Percentiles rank a stretch among this genome's conserved stretches.
These are phyloP conservation scores for Micropoecilia bifurca DNA, from an alignment of 2,797 vertebrate species.

Conservation along the genomic window DNA sequence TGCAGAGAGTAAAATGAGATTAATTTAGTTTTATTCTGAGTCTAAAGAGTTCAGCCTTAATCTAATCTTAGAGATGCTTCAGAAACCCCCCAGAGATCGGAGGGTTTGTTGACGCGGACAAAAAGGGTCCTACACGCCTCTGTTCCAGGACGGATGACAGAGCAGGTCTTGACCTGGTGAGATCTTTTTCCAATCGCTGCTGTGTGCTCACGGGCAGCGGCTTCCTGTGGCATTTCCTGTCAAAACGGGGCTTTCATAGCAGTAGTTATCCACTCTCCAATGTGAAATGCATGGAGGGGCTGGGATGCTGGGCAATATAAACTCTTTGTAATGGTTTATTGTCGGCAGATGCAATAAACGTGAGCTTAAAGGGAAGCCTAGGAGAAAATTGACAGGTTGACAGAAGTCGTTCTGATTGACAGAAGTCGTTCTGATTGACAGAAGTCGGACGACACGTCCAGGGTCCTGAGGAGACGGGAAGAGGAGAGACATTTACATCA, in stretches of 20 bases:
- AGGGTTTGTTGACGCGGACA: slow-evolving; percentile 3
- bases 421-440: neutral
- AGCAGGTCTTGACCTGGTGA: slow-evolving; percentile 16
- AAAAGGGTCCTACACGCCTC: slow-evolving; percentile 48
- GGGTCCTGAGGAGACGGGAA: neutral
- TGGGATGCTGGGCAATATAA: slow-evolving; percentile 1
- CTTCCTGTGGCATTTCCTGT: slow-evolving; percentile 78
- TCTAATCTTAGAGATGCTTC: neutral
- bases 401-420: neutral
- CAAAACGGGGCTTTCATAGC: slow-evolving; percentile 23
- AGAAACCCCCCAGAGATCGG: slow-evolving; percentile 9
- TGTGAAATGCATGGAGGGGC: slow-evolving; percentile 19
- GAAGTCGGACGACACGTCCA: neutral
- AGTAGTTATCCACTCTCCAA: slow-evolving; percentile 18
- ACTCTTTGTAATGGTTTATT: slow-evolving; percentile 22
- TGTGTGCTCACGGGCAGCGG: slow-evolving; percentile 62
- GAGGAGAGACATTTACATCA: too few species aligned
- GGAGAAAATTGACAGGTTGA: neutral
- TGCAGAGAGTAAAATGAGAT: neutral
- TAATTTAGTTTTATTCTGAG: slow-evolving; percentile 1
- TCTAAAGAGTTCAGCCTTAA: slow-evolving; percentile 6
- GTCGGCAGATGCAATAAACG: slow-evolving; percentile 22
- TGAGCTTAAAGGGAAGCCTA: slow-evolving; percentile 1
- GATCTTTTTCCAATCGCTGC: slow-evolving; percentile 57
- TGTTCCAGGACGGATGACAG: slow-evolving; percentile 16